phyloP scores from a whole-genome alignment of 2,888 invertebrate genomes.

The Philhelius pedissequus region DNA sequence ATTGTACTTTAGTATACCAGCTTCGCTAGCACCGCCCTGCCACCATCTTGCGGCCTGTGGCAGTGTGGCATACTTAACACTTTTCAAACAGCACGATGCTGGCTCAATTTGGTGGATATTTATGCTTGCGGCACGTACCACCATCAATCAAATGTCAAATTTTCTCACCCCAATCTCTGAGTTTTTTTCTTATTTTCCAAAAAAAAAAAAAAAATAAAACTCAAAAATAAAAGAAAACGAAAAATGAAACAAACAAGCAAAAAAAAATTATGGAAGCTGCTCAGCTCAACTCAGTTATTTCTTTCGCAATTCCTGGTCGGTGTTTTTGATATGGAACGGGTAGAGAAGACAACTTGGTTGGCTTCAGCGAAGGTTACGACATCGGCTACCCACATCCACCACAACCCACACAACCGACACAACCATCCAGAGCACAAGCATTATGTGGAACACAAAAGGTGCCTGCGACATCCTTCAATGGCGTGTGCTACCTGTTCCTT shows the following conservation, averaged over 20 bases:
- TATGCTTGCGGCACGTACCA: slow-evolving; percentile 60
- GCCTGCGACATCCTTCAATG: slow-evolving; percentile 63
- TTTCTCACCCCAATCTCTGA: slow-evolving; percentile 13
- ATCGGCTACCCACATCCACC: slow-evolving; percentile 26
- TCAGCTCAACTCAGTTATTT: slow-evolving; percentile 2
- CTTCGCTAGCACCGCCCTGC: neutral
- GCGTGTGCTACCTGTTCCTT: slow-evolving; percentile 57
- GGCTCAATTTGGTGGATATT: slow-evolving; percentile 44
- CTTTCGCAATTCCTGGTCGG: slow-evolving; percentile 1
- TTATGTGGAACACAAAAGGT: slow-evolving; percentile 51
- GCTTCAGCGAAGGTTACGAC: slow-evolving; percentile 8
- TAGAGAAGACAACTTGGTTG: slow-evolving; percentile 10
- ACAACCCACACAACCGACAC: slow-evolving; percentile 25
- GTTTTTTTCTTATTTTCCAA: neutral
- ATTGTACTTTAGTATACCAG: neutral
- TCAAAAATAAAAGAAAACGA: neutral
- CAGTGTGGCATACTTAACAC: slow-evolving; percentile 57
- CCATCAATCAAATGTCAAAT: slow-evolving; percentile 68
- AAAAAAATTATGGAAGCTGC: neutral
- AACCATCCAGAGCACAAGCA: slow-evolving; percentile 12
- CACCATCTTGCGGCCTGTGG: neutral
- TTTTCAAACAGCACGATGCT: slow-evolving; percentile 17
- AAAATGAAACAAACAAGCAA: slow-evolving; percentile 1
- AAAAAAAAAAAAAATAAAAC: too few relatives aligned
- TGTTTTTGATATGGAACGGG: slow-evolving; percentile 29